Evolutionary conservation across 2,797 vertebrate species (phyloP).

Genomic region (Anabacerthia variegaticeps): DNA sequence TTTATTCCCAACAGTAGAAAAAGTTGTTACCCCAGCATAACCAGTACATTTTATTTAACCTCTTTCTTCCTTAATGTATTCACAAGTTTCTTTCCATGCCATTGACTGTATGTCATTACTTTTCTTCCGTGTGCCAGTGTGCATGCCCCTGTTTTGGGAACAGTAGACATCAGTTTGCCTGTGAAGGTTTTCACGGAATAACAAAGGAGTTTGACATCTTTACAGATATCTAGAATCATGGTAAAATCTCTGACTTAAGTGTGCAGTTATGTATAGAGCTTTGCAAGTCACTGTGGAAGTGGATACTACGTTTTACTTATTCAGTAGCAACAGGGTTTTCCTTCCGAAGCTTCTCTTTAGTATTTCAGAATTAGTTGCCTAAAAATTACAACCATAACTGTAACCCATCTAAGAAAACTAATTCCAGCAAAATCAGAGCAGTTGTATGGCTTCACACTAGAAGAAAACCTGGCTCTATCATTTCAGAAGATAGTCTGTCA

Average conservation of each 20-base stretch:
- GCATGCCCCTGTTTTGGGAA: neutral
- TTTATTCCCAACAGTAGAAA: neutral
- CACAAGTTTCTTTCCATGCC: neutral
- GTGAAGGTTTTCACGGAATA: neutral
- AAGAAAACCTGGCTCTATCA: rapidly evolving
- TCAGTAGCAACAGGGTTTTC: neutral
- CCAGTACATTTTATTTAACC: neutral
- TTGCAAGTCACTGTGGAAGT: neutral
- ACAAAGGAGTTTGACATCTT: neutral
- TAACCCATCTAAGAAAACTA: neutral
- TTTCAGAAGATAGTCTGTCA: neutral
- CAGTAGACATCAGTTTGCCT: neutral
- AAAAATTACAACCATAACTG: neutral
- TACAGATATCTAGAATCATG: neutral
- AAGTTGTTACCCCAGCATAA: neutral
- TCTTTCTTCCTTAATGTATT: neutral
- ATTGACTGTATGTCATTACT: neutral
- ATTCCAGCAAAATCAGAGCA: neutral
- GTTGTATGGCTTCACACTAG: neutral
- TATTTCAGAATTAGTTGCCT: neutral
- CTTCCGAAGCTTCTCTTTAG: neutral
- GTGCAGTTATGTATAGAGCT: neutral
- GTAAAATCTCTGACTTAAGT: neutral
- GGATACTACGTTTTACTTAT: neutral
- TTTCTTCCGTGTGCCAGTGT: neutral